Evolutionary conservation across 2,113 vertebrate genomes (phyloP), one percentile per base, ranked within the genome.

Genomic region (Abramis brama): DNA sequence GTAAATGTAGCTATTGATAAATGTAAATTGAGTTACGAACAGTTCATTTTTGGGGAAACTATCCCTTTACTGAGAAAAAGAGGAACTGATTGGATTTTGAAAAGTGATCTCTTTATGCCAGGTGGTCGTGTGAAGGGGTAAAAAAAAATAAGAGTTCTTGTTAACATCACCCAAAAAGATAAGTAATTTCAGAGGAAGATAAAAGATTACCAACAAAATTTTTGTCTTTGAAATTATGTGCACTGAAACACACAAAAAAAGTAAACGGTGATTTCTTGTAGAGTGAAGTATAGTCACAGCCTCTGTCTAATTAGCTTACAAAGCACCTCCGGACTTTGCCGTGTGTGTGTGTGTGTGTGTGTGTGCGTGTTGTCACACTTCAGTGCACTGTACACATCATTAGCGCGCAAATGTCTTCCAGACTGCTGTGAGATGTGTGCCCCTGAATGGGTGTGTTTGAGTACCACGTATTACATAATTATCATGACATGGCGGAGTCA

Each of bases 381-480:
- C 27, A 68, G 75, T 57, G 79, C 64, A 50, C 74, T 57, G 55
- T 83, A 86, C n/a, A 30, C 62, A 88, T 88, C 87, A 86, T 86
- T 79, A 88, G 66, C 71, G 27, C 62, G 17, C 55, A 77, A 66
- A 86, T 83, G 71, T 78, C 83, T 82, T 47, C 39, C 60, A 78
- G 84, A n/a, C 25, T 36, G n/a, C 75, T 79, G 81, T 86, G 82
- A 80, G 82, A 83, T 30, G 79, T 75, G 76, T 80, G 76, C 59
- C 7, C 70, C 45, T n/a, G 78, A 57, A 74, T 68, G 79, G 9
- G 6, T 82, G 68, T 68, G 55, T 71, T 52, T 43, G 80, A 36
- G 57, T 30, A 71, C n/a, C 45, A 59, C 23, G 33, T 87, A 78
- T 88, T 88, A 86, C 85, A 81, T 86, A 84, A 88, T 80, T 64